Evolutionary conservation across 2,888 invertebrate species (phyloP).

Genomic region (Malthinus flaveolus): DNA sequence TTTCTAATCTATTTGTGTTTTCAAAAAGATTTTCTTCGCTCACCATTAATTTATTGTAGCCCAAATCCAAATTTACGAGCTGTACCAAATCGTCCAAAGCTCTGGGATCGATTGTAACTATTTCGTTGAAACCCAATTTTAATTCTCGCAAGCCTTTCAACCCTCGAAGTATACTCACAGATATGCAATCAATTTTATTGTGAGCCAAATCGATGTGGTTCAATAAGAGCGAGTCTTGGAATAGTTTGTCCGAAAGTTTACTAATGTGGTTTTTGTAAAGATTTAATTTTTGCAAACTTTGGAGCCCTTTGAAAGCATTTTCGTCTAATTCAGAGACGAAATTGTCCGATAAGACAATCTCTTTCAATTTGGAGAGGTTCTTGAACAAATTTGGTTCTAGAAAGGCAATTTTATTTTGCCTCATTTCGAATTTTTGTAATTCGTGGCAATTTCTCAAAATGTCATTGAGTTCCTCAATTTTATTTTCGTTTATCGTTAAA

Average conservation of each 20-base stretch:
- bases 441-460: neutral
- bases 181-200: slow-evolving; percentile 1
- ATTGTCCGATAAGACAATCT: neutral
- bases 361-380: neutral
- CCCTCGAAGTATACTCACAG: neutral
- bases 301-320: neutral
- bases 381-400: neutral
- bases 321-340: neutral
- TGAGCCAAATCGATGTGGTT: neutral
- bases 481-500: neutral
- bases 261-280: slow-evolving; percentile 3
- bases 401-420: neutral
- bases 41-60: slow-evolving; percentile 1
- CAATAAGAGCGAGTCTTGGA: neutral
- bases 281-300: neutral
- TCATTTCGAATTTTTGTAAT: neutral
- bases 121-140: slow-evolving; percentile 2
- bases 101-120: neutral
- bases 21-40: neutral
- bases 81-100: neutral
- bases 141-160: slow-evolving; percentile 1
- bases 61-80: slow-evolving; percentile 5
- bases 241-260: neutral
- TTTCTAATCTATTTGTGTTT: neutral
- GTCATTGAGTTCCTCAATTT: neutral